Evolutionary conservation across 1,140 invertebrate species (phyloP), one percentile per base, ranked within the genome.

Genomic region (Cataglyphis hispanica): DNA sequence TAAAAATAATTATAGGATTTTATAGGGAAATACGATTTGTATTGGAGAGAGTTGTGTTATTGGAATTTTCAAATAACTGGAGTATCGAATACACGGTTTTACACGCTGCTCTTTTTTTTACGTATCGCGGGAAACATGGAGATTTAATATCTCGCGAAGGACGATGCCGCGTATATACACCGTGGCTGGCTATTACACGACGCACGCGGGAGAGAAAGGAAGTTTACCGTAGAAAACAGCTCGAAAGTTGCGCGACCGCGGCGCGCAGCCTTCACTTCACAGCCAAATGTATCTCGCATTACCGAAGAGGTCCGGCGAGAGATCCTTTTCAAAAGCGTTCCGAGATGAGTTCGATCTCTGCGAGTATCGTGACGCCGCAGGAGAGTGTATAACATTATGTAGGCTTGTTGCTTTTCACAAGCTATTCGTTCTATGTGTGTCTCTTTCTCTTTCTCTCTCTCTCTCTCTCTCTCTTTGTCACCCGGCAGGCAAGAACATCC

Each of bases 161-260:
- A 90, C 80, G 53, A 11, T 40, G 63, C 19, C 72, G 60, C 11
- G 80, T 64, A 7, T 46, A 34, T 19, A 78, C 25, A 16, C 22
- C 37, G 34, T 16, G 2, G 77, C 70, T 85, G 60, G 13, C 16
- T 16, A 16, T 37, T 80, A 37, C 78, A 53, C 31, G 64, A 43
- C 40, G 63, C 43, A 16, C 40, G 34, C 46, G 46, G 46, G 46
- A 37, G 81, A 85, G 88, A 87, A 89, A 90, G 81, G 88, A 89
- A 85, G 76, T 87, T 89, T 69, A 75, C 50, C 76, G 70, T 81
- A 87, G 88, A 89, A 85, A 90, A 88, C 56, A 50, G 46, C 74
- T 89, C 31, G 86, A 86, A 88, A 89, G 86, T 88, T 81, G 86
- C 25, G 86, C 25, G 19, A 53, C 25, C 69, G 69, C 40, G 37